Conservation (phyloP, 1,140 invertebrate species). For the Nilaparvata lugens region DNA sequence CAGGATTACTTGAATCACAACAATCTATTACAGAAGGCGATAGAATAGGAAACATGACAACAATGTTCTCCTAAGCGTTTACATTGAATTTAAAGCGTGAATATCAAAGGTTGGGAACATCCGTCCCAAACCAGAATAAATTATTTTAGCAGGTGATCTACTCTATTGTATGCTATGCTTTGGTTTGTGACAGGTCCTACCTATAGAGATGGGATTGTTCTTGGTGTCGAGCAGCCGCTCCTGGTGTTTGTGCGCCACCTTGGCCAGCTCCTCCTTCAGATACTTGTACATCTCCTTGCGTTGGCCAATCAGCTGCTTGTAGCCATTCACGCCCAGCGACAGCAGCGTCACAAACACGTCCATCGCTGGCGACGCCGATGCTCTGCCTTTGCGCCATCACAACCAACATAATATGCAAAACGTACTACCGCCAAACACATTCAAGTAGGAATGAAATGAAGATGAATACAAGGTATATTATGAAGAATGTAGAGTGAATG, state of each 20-base stretch:
- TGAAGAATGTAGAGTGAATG: neutral
- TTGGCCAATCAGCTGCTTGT: constrained; percentile 51
- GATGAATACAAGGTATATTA: neutral
- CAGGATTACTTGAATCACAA: too few species aligned
- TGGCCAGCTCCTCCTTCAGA: constrained; percentile 48
- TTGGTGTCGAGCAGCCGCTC: constrained; percentile 56
- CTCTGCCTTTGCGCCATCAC: constrained; percentile 51
- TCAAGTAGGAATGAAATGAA: constrained; percentile 4
- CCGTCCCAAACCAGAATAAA: too few species aligned
- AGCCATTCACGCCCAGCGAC: constrained; percentile 59
- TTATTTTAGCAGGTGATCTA: too few species aligned
- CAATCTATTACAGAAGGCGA: too few species aligned
- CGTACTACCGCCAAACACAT: constrained; percentile 6
- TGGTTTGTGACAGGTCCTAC: constrained; percentile 33
- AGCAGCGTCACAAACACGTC: constrained; percentile 77
- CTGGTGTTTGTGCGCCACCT: constrained; percentile 49
- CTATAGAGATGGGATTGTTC: constrained; percentile 69
- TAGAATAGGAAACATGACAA: too few species aligned
- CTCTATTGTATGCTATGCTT: too few species aligned
- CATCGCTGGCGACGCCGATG: constrained; percentile 60
- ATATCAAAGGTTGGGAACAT: too few species aligned
- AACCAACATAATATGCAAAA: constrained; percentile 8
- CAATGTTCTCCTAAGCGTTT: too few species aligned
- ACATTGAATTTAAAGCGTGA: too few species aligned
- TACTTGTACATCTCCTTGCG: constrained; percentile 57